phyloP scores from a whole-genome alignment of 2,888 invertebrate genomes.

The Diplazon laetatorius region DNA sequence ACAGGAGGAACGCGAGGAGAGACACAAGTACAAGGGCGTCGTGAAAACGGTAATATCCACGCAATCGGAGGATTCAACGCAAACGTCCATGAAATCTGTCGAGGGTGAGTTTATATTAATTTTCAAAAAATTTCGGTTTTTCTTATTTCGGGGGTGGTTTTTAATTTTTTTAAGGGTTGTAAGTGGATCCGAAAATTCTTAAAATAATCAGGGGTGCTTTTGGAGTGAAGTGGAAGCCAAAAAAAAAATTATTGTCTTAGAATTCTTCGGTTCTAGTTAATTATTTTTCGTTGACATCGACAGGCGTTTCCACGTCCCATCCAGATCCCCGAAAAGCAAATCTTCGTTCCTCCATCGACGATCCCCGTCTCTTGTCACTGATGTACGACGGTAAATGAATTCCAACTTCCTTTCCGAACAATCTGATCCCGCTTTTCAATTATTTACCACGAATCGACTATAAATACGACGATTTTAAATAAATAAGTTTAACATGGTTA shows the following conservation, averaged over 20 bases:
- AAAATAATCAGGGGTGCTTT: too few relatives aligned
- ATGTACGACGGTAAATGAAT: conserved; percentile 75
- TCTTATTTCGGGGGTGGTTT: too few relatives aligned
- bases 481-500: conserved; percentile 13
- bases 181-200: too few relatives aligned
- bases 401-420: conserved; percentile 25
- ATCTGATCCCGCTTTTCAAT: not conserved
- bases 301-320: conserved; percentile 68
- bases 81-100: conserved; percentile 80
- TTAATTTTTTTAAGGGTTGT: too few relatives aligned
- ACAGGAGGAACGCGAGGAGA: conserved; percentile 98
- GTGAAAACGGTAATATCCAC: conserved; percentile 83
- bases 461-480: not conserved
- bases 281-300: conserved; percentile 42
- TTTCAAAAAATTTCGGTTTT: too few relatives aligned
- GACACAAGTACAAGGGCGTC: conserved; percentile 94
- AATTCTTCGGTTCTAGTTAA: not conserved
- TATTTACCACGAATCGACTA: not conserved
- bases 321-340: conserved; percentile 75
- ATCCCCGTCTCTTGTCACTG: conserved; percentile 75
- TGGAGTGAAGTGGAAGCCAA: too few relatives aligned
- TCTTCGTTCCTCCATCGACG: conserved; percentile 74
- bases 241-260: too few relatives aligned
- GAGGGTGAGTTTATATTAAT: conserved; percentile 79
- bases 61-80: conserved; percentile 79